Evolutionary conservation across 1,140 invertebrate genomes (phyloP).

Genomic region (Cydia amplana): DNA sequence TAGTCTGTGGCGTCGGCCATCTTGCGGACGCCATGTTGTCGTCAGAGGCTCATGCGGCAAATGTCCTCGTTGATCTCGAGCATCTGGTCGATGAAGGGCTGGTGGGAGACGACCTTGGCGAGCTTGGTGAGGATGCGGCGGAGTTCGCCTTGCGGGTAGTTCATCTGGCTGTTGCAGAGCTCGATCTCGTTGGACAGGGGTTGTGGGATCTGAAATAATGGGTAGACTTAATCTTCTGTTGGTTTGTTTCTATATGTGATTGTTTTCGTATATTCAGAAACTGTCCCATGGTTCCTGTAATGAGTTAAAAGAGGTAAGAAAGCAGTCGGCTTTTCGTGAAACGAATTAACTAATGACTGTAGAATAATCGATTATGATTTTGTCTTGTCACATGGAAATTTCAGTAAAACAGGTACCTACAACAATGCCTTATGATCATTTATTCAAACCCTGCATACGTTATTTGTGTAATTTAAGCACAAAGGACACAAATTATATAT

Average conservation of each 20-base stretch:
- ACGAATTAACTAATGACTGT: neutral
- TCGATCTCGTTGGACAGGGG: conserved; percentile 81
- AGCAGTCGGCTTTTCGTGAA: no score
- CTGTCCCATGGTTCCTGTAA: no score
- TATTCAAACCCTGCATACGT: neutral
- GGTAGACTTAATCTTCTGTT: neutral
- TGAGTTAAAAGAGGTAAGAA: no score
- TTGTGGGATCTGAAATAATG: conserved; percentile 79
- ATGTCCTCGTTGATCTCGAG: conserved; percentile 89
- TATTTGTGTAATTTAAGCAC: neutral
- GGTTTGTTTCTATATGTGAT: neutral
- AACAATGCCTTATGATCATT: neutral
- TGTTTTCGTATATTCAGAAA: no score
- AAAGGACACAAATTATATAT: neutral
- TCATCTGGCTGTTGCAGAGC: conserved; percentile 85
- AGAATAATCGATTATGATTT: no score
- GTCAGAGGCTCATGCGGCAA: conserved; percentile 76
- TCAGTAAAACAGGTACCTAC: no score
- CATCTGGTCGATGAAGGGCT: conserved; percentile 86
- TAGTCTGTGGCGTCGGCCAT: conserved; percentile 40
- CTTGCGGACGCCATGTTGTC: conserved; percentile 48
- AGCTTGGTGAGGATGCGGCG: conserved; percentile 82
- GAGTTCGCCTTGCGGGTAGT: conserved; percentile 82
- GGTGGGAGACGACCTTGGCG: conserved; percentile 84
- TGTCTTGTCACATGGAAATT: no score